These are phyloP conservation scores for Bucco capensis DNA, from an alignment of 2,113 vertebrate genomes.

Conservation along the genomic window DNA sequence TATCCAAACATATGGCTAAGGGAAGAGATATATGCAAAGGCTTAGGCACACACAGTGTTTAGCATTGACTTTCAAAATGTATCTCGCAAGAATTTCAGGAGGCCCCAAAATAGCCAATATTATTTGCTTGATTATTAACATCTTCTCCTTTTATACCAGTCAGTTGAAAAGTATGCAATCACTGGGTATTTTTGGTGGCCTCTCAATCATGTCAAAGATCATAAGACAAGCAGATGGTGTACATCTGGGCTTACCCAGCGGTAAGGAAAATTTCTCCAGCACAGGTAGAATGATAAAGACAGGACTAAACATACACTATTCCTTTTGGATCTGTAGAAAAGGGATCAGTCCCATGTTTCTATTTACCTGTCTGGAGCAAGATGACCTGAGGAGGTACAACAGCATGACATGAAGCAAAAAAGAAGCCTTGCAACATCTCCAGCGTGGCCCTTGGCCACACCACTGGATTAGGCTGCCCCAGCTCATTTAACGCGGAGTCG, in stretches of 20 bases:
- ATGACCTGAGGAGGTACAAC: neutral
- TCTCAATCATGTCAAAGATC: slow-evolving; percentile 70
- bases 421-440: slow-evolving; percentile 23
- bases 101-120: slow-evolving; percentile 49
- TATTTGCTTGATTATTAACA: slow-evolving; percentile 67
- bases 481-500: neutral
- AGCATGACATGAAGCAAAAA: neutral
- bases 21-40: slow-evolving; percentile 42
- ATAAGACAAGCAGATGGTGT: slow-evolving; percentile 68
- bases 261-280: slow-evolving; percentile 56
- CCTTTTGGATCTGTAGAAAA: neutral
- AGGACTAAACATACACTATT: slow-evolving; percentile 5
- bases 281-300: slow-evolving; percentile 51
- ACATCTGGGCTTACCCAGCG: slow-evolving; percentile 68
- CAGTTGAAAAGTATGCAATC: slow-evolving; percentile 64
- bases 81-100: slow-evolving; percentile 43
- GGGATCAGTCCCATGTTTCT: neutral
- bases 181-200: slow-evolving; percentile 64
- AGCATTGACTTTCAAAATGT: slow-evolving; percentile 50
- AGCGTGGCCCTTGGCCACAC: neutral
- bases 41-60: slow-evolving; percentile 29
- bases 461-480: neutral
- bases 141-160: slow-evolving; percentile 57
- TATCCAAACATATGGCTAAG: slow-evolving; percentile 64
- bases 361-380: slow-evolving; percentile 23